These are phyloP conservation scores for Protonemura montana DNA, from an alignment of 2,888 invertebrate species.

Conservation along the genomic window DNA sequence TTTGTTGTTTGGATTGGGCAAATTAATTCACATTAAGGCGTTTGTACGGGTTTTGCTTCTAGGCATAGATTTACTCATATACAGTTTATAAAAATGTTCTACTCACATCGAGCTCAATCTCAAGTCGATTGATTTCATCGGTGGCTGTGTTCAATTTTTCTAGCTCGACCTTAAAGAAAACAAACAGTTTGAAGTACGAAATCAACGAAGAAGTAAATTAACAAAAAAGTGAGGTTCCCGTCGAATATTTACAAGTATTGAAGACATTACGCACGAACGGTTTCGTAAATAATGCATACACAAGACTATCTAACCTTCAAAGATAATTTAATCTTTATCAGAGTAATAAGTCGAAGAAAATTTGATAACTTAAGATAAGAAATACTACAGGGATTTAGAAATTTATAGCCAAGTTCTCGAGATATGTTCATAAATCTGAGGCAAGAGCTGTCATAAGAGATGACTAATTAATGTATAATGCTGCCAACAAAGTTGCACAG, in stretches of 20 bases:
- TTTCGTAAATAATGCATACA: background rate
- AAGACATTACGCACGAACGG: background rate
- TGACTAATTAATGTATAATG: background rate
- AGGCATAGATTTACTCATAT: too few relatives aligned
- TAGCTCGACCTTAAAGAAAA: constrained; percentile 74
- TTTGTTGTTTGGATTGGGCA: too few relatives aligned
- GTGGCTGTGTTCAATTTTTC: constrained; percentile 90
- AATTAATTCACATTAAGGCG: too few relatives aligned
- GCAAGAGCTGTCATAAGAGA: background rate
- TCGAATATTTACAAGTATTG: background rate
- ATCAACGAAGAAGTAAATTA: background rate
- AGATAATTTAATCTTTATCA: background rate
- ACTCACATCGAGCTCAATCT: constrained; percentile 85
- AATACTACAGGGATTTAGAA: background rate
- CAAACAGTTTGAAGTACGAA: constrained; percentile 24
- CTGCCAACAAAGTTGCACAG: background rate
- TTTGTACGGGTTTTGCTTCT: too few relatives aligned
- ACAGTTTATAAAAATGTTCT: background rate
- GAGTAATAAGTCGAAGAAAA: background rate
- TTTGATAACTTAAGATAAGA: background rate
- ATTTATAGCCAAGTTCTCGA: background rate
- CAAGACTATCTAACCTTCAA: background rate
- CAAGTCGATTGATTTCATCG: constrained; percentile 90
- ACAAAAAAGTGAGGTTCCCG: background rate
- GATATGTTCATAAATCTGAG: background rate